These are phyloP conservation scores for Lota lota DNA, from an alignment of 2,113 vertebrate species.

Conservation along the genomic window DNA sequence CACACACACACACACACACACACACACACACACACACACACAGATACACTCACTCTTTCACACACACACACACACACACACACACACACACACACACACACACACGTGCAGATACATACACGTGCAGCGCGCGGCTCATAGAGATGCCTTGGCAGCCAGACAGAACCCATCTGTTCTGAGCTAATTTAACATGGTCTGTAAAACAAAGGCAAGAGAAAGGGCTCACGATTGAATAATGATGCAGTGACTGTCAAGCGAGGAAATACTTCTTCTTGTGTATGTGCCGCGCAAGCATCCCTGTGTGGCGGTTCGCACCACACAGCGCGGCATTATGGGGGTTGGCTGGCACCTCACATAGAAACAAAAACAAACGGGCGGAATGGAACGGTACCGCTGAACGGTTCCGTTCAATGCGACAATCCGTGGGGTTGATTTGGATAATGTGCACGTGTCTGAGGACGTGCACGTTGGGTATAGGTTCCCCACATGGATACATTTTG, in stretches of 20 bases:
- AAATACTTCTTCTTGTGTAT: slow-evolving; percentile 29
- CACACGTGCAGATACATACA: slow-evolving; percentile 28
- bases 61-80: background rate
- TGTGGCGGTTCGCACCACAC: slow-evolving; percentile 16
- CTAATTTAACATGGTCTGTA: slow-evolving; percentile 69
- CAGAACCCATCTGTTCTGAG: slow-evolving; percentile 65
- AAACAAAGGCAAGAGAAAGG: slow-evolving; percentile 65
- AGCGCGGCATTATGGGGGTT: slow-evolving; percentile 4
- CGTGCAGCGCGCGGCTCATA: background rate
- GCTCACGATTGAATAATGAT: slow-evolving; percentile 55
- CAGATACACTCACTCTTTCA: background rate
- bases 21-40: slow-evolving; percentile 2
- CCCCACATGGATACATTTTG: no score
- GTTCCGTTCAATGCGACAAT: background rate
- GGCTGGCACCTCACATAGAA: background rate
- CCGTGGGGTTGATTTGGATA: background rate
- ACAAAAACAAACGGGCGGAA: slow-evolving; percentile 3
- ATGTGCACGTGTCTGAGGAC: no score
- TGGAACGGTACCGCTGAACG: background rate
- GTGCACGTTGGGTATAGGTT: no score
- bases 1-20: background rate
- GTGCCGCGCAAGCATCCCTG: slow-evolving; percentile 14
- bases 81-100: slow-evolving; percentile 11
- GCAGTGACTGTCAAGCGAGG: slow-evolving; percentile 44
- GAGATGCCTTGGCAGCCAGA: slow-evolving; percentile 55